Base-by-base conservation (phyloP, 2,888 invertebrate species). In the Thera britannica region DNA sequence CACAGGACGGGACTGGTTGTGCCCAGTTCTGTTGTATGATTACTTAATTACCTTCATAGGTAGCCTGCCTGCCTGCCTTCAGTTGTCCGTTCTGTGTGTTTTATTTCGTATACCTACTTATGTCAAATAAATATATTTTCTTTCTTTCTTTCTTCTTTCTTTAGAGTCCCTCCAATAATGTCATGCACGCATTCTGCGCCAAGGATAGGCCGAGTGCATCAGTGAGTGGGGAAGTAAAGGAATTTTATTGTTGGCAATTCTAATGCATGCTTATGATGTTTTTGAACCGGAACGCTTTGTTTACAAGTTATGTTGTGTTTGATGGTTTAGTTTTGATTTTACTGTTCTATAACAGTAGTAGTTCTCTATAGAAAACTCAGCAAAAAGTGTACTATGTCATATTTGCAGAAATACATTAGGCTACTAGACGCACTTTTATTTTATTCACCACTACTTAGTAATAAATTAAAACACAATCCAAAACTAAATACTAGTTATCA, bases 121-220 rank as follows among this genome's bases (percentile, higher is more conserved):
- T n/a, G n/a, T n/a, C n/a, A n/a, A n/a, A n/a, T n/a, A n/a, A n/a
- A n/a, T n/a, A n/a, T n/a, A n/a, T n/a, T n/a, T n/a, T n/a, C n/a
- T n/a, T n/a, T n/a, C n/a, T n/a, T n/a, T n/a, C n/a, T n/a, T n/a
- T n/a, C n/a, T n/a, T n/a, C n/a, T n/a, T n/a, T n/a, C n/a, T n/a
- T 76, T 55, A 72, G 74, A 74, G 75, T 67, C 70, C 74, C 76
- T 77, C 77, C 79, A 78, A 81, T 77, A 79, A 78, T 77, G 78
- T 75, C 77, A 79, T 79, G 79, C 79, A 81, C 72, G 73, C 72
- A 75, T 73, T 70, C 74, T 70, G 49, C 65, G 71, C 70, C 62
- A 78, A 77, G 67, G 79, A 78, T 71, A 75, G 74, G 75, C 75
- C 76, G 75, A 77, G 77, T 75, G 76, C 75, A 76, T 71, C 74